Conservation (phyloP, 2,888 invertebrate species). For the Blastobasis lacticolella region DNA sequence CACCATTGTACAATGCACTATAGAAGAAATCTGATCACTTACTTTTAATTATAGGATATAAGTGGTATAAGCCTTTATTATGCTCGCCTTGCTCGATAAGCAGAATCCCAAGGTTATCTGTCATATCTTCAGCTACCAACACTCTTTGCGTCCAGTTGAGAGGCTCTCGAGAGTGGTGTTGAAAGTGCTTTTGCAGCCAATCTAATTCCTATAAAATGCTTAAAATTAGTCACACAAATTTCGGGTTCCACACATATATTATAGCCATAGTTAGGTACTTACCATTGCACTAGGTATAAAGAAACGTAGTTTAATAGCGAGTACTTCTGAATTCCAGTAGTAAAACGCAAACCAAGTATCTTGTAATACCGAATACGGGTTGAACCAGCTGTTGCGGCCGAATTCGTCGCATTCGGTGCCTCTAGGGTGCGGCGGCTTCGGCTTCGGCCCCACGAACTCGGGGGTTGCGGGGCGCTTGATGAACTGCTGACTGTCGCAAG, state of each 20-base stretch:
- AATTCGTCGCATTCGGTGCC: slow-evolving; percentile 1
- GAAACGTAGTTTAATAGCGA: neutral
- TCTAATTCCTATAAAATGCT: neutral
- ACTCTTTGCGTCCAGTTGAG: slow-evolving; percentile 38
- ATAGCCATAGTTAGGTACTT: neutral
- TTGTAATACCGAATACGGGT: slow-evolving; percentile 2
- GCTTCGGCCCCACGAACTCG: no score
- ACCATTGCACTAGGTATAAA: neutral
- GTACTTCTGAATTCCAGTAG: neutral
- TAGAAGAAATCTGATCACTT: neutral
- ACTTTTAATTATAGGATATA: slow-evolving; percentile 20
- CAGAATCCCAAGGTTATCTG: slow-evolving; percentile 18
- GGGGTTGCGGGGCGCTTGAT: no score
- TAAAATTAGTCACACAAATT: no score
- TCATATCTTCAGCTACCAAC: slow-evolving; percentile 28
- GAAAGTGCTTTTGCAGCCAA: slow-evolving; percentile 12
- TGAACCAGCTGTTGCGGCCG: slow-evolving; percentile 4
- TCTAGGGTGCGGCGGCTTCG: no score
- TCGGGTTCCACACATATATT: no score
- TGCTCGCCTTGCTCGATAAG: slow-evolving; percentile 34
- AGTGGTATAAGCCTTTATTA: slow-evolving; percentile 32
- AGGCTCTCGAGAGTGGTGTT: slow-evolving; percentile 23
- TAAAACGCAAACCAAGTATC: slow-evolving; percentile 3
- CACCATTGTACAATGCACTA: no score
- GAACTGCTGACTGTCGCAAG: no score